These are phyloP conservation scores for Temnothorax unifasciatus DNA, from an alignment of 2,888 invertebrate species.

Conservation along the genomic window DNA sequence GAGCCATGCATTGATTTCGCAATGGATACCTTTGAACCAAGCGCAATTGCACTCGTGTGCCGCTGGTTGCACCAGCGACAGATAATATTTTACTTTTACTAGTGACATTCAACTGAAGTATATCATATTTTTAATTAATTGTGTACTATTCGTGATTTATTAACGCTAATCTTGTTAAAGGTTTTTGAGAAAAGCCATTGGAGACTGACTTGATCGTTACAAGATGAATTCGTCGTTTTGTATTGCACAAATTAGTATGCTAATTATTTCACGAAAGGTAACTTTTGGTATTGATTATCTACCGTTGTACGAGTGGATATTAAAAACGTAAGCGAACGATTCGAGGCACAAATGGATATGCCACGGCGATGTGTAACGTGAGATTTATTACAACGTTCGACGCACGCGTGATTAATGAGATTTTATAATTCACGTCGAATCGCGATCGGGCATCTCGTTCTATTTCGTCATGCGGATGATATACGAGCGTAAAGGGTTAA, in stretches of 20 bases:
- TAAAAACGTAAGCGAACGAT: constrained; percentile 43
- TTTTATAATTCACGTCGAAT: constrained; percentile 53
- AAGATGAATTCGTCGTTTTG: not conserved
- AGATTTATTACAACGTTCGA: constrained; percentile 54
- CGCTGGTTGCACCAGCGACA: constrained; percentile 48
- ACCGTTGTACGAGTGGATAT: constrained; percentile 22
- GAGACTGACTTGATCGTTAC: not conserved
- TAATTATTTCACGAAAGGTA: constrained; percentile 15
- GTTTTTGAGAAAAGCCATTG: not conserved
- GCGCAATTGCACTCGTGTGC: constrained; percentile 48
- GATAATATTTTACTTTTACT: constrained; percentile 39
- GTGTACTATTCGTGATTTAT: not conserved
- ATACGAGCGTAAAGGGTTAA: constrained; percentile 51
- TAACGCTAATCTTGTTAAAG: constrained; percentile 1
- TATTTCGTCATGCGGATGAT: constrained; percentile 55
- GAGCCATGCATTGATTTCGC: constrained; percentile 60
- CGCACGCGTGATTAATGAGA: constrained; percentile 43
- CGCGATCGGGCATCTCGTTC: constrained; percentile 47
- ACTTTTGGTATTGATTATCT: constrained; percentile 33
- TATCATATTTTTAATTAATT: constrained; percentile 11
- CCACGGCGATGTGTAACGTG: constrained; percentile 47
- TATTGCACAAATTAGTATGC: constrained; percentile 19
- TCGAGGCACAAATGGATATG: constrained; percentile 44
- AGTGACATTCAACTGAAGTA: constrained; percentile 5
- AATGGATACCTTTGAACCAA: constrained; percentile 58